phyloP scores from a whole-genome alignment of 37 sponge, comb jelly and placozoan genomes.

The Ianthella basta region DNA sequence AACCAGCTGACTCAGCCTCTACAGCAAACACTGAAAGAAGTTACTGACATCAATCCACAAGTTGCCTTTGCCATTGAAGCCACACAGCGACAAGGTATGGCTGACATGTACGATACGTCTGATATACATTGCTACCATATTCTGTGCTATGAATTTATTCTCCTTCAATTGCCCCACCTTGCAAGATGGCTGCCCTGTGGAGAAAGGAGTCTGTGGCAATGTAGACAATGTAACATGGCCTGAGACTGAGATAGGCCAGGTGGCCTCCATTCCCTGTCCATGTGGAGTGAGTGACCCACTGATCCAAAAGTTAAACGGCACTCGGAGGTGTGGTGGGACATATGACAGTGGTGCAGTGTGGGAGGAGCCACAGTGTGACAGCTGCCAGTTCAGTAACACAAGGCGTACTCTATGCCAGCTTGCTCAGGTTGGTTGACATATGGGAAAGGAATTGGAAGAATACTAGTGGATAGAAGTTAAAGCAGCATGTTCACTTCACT shows the following conservation, averaged over 20 bases:
- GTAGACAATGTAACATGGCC: slow-evolving; percentile 26
- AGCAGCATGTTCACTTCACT: no score
- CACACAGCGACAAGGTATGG: no score
- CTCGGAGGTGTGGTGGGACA: slow-evolving; percentile 52
- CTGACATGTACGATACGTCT: no score
- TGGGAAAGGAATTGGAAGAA: no score
- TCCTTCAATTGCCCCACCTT: not conserved
- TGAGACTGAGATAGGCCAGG: slow-evolving; percentile 45
- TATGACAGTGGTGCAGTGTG: slow-evolving; percentile 52
- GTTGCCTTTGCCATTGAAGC: no score
- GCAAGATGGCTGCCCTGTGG: slow-evolving; percentile 28
- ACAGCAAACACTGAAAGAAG: no score
- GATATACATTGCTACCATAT: no score
- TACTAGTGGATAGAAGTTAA: no score
- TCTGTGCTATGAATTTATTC: no score
- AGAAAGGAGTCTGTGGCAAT: not conserved
- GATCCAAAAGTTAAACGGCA: slow-evolving; percentile 11
- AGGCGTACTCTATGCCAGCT: slow-evolving; percentile 37
- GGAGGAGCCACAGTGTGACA: slow-evolving; percentile 7
- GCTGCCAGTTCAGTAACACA: slow-evolving; percentile 42
- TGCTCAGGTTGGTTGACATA: slow-evolving; percentile 23
- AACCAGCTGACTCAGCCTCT: no score
- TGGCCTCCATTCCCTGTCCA: slow-evolving; percentile 36
- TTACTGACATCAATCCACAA: no score
- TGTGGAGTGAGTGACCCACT: slow-evolving; percentile 18